Evolutionary conservation across 2,888 invertebrate species (phyloP), one percentile per base, ranked within the genome.

Genomic region (Cryptocheilus praepositus): DNA sequence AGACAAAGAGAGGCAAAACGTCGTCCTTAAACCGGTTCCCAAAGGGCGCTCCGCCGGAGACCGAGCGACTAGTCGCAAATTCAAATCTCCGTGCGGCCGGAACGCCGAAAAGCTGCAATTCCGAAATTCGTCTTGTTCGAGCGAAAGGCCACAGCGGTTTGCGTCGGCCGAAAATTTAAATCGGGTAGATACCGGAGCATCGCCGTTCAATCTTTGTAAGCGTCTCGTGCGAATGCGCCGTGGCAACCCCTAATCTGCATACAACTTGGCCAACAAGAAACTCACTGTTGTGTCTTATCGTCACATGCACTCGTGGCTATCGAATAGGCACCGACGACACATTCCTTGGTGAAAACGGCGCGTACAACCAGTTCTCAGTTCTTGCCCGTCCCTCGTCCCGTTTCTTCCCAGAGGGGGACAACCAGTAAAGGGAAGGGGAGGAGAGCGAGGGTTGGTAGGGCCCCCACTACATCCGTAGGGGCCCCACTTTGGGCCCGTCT

Each of bases 401-500:
- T 21, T 5, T 25, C 25, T 25, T 5, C 5, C 25, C 25, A 25
- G 3, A 53, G 59, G 61, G 54, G 57, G 60, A n/a, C n/a, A n/a
- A n/a, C n/a, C n/a, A n/a, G n/a, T n/a, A n/a, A 51, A 61, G 54
- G 46, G 61, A 19, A 43, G 36, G 15, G 45, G 49, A 49, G 18
- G 49, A 3, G 49, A 49, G 49, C 16, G 52, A 36, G 58, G 57
- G 25, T 19, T 0, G 46, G 61, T 61, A 57, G 16, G 46, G 49
- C 60, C 64, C 67, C 68, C 73, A 57, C 71, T 65, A 44, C n/a
- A 64, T 64, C 63, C 56, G 65, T 36, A 57, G 61, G 65, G 73
- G 71, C 70, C 77, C 79, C 77, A 68, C 67, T 64, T 80, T 66
- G 54, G 81, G 75, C 58, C 66, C 73, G 66, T 75, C 81, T 83